These are phyloP conservation scores for Enteromius mattozi DNA, from an alignment of 2,797 vertebrate species.

Conservation along the genomic window DNA sequence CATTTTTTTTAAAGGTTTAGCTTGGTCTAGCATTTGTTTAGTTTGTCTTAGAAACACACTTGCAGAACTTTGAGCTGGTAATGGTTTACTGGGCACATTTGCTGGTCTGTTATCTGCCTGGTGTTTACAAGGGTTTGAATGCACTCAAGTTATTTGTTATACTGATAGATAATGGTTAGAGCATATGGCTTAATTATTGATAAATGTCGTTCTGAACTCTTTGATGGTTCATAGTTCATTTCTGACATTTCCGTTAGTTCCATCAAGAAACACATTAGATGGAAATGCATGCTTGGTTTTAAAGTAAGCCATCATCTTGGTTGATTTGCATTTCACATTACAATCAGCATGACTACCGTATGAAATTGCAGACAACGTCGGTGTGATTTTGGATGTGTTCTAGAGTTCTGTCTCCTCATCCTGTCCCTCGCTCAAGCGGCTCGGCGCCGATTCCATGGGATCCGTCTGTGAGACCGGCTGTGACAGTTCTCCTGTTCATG, in stretches of 20 bases:
- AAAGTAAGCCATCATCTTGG: slow-evolving; percentile 4
- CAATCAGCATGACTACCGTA: background rate
- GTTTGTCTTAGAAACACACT: slow-evolving; percentile 8
- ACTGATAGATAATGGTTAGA: slow-evolving; percentile 15
- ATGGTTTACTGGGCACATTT: background rate
- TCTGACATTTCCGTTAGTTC: background rate
- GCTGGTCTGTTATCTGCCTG: slow-evolving; percentile 21
- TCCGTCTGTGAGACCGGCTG: slow-evolving; percentile 53
- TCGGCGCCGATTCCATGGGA: slow-evolving; percentile 59
- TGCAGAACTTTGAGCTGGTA: background rate
- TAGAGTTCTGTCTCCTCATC: slow-evolving; percentile 65
- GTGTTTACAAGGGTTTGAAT: slow-evolving; percentile 7
- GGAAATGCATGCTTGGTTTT: background rate
- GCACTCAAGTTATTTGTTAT: slow-evolving; percentile 15
- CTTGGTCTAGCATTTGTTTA: background rate
- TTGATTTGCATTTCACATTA: slow-evolving; percentile 4
- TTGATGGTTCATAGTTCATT: slow-evolving; percentile 11
- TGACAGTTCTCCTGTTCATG: slow-evolving; percentile 78
- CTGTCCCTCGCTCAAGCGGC: slow-evolving; percentile 66
- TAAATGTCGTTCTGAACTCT: background rate
- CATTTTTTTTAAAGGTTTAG: background rate
- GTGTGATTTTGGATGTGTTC: slow-evolving; percentile 19
- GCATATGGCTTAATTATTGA: slow-evolving; percentile 19
- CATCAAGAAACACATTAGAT: slow-evolving; percentile 1
- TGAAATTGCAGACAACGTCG: background rate